These are phyloP conservation scores for Clarias platycephalus DNA, from an alignment of 2,797 vertebrate genomes.

Conservation along the genomic window DNA sequence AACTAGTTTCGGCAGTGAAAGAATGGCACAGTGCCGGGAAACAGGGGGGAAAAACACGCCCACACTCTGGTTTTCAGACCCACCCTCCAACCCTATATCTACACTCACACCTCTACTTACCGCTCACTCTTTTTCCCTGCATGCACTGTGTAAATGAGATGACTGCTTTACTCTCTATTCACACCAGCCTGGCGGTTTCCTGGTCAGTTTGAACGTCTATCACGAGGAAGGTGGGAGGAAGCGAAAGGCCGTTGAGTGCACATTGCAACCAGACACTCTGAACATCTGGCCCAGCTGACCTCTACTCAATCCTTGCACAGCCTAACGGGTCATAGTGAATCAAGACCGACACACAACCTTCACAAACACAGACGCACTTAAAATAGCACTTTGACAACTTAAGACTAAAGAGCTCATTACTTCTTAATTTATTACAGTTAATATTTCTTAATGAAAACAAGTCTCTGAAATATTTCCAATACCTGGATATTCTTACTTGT, in stretches of 20 bases:
- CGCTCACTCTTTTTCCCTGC: not conserved
- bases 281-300: constrained; percentile 80
- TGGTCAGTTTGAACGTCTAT: not conserved
- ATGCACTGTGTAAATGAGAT: not conserved
- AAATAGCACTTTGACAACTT: constrained; percentile 19
- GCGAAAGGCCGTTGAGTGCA: constrained; percentile 72
- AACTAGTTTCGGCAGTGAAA: constrained; percentile 53
- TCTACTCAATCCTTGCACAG: constrained; percentile 61
- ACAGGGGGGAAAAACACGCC: constrained; percentile 4
- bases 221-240: not conserved
- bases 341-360: constrained; percentile 48
- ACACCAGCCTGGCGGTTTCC: not conserved
- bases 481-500: not conserved
- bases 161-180: not conserved
- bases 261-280: constrained; percentile 76
- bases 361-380: constrained; percentile 16
- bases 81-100: constrained; percentile 25
- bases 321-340: constrained; percentile 59
- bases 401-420: not conserved
- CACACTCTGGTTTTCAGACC: constrained; percentile 37
- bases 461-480: not conserved
- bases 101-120: constrained; percentile 16
- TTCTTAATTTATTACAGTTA: not conserved
- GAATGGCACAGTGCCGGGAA: constrained; percentile 21
- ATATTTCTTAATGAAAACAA: not conserved